These are phyloP conservation scores for Ptiloglossa arizonensis DNA, from an alignment of 1,140 invertebrate genomes.

Conservation along the genomic window DNA sequence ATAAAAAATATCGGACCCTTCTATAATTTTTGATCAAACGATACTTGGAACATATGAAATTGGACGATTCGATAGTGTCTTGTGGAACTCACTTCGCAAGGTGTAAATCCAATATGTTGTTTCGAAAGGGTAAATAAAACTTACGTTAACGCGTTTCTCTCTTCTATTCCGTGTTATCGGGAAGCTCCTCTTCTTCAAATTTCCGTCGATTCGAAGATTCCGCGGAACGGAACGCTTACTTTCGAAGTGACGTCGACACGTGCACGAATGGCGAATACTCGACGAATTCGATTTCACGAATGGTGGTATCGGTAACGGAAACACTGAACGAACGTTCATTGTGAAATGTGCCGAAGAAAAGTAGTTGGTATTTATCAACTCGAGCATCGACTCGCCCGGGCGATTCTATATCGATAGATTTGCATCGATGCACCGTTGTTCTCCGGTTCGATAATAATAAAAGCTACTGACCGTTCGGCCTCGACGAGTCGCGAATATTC, in stretches of 20 bases:
- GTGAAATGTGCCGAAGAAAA: conserved; percentile 65
- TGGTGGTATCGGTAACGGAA: neutral
- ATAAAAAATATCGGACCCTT: too few species aligned
- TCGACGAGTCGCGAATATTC: conserved; percentile 2
- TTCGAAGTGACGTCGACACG: conserved; percentile 38
- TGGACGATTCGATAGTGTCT: too few species aligned
- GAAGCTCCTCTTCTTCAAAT: neutral
- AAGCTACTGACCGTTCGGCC: conserved; percentile 24
- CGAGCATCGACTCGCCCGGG: conserved; percentile 50
- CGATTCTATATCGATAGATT: conserved; percentile 54
- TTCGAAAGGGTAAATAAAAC: neutral
- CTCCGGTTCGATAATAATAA: conserved; percentile 42
- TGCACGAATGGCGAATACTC: conserved; percentile 26
- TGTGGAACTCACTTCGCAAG: too few species aligned
- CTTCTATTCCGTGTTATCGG: neutral
- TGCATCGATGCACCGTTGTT: conserved; percentile 60
- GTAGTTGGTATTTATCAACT: conserved; percentile 60
- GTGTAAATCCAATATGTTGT: too few species aligned
- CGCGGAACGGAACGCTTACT: neutral
- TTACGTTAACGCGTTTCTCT: neutral
- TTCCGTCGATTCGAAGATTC: neutral
- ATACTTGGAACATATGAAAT: too few species aligned
- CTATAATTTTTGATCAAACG: too few species aligned
- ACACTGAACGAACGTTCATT: conserved; percentile 52
- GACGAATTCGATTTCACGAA: conserved; percentile 41